Percentiles rank a stretch among this genome's conserved stretches.
Conservation (phyloP, 1,140 invertebrate genomes). For the Drosophila jambulina region DNA sequence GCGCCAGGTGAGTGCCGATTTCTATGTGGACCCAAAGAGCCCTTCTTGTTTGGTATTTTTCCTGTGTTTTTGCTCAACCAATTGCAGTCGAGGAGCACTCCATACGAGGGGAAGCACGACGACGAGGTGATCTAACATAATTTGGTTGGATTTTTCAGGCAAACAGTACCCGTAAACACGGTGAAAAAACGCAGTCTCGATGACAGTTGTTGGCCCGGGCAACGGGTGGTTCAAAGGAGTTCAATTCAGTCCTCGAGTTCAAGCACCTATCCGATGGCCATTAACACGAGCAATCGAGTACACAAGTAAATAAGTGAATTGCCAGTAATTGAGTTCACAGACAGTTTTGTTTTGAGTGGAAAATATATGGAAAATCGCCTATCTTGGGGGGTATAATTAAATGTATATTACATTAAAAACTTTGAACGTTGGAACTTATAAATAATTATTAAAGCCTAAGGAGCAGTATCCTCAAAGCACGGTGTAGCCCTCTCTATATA, state of each 20-base stretch:
- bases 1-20: conserved; percentile 43
- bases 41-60: conserved; percentile 14
- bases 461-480: background rate
- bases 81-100: conserved; percentile 25
- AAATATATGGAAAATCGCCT: background rate
- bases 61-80: conserved; percentile 30
- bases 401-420: too few species aligned
- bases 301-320: conserved; percentile 20
- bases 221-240: conserved; percentile 41
- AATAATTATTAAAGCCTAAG: background rate
- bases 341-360: background rate
- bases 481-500: background rate
- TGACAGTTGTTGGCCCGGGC: conserved; percentile 37
- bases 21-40: conserved; percentile 30
- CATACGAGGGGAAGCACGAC: too few species aligned
- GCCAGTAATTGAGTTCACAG: conserved; percentile 20
- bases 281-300: conserved; percentile 16
- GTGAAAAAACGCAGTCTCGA: conserved; percentile 14
- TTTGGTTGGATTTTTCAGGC: conserved; percentile 17
- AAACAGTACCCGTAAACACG: conserved; percentile 15
- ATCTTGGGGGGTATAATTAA: background rate
- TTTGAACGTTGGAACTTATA: background rate
- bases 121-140: conserved; percentile 22
- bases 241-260: conserved; percentile 30
- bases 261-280: conserved; percentile 17